Evolutionary conservation across 2,113 vertebrate species (phyloP).

Genomic region (Mobula birostris): DNA sequence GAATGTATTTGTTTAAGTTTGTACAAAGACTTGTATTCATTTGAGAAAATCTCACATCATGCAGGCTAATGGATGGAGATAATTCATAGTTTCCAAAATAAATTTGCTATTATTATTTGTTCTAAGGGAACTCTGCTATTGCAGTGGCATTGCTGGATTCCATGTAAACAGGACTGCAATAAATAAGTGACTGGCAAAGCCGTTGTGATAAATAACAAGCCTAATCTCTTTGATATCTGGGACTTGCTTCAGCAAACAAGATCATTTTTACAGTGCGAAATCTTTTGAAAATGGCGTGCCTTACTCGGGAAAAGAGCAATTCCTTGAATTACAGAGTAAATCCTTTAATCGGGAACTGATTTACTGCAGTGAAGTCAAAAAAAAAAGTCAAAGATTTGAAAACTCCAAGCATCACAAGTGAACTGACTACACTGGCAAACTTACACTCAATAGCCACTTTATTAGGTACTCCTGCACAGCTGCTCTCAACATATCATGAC

Average conservation of each 20-base stretch:
- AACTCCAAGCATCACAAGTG: neutral
- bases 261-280: neutral
- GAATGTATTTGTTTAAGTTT: neutral
- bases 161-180: neutral
- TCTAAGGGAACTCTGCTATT: neutral
- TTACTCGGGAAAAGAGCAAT: neutral
- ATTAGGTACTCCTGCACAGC: no score
- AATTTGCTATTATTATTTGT: neutral
- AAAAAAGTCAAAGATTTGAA: neutral
- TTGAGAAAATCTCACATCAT: no score
- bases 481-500: no score
- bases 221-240: neutral
- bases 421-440: neutral
- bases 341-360: conserved; percentile 12
- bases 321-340: conserved; percentile 10
- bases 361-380: neutral
- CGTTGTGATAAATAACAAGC: neutral
- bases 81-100: no score
- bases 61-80: no score
- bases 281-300: neutral
- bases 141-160: neutral
- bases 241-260: conserved; percentile 1
- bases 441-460: no score
- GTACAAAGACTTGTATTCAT: neutral
- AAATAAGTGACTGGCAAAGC: neutral